Conservation (phyloP, 1,140 invertebrate species). For the Drosophila seguyi region DNA sequence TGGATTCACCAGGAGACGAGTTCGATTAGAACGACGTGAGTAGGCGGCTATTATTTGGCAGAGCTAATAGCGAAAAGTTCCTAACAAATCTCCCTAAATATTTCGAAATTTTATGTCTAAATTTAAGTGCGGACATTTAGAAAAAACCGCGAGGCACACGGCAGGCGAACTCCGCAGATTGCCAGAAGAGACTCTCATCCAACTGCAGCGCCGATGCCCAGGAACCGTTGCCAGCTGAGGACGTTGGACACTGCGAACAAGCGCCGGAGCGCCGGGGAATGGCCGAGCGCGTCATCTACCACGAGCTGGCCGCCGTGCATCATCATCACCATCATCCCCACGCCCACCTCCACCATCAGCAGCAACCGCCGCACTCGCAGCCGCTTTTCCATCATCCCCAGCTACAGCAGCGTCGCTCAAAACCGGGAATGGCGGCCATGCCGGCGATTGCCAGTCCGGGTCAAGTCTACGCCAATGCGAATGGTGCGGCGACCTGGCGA, state of each 20-base stretch:
- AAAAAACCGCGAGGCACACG: constrained; percentile 2
- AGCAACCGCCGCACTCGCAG: constrained; percentile 4
- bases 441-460: constrained; percentile 13
- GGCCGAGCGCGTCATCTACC: constrained; percentile 29
- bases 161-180: background rate
- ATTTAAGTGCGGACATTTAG: background rate
- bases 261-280: constrained; percentile 9
- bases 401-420: constrained; percentile 20
- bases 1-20: background rate
- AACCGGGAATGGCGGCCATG: constrained; percentile 9
- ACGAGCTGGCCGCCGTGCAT: constrained; percentile 27
- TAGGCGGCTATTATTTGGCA: constrained; percentile 3
- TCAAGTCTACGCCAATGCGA: constrained; percentile 17
- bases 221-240: background rate
- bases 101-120: constrained; percentile 2
- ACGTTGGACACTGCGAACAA: constrained; percentile 7
- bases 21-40: constrained; percentile 3
- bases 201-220: constrained; percentile 14
- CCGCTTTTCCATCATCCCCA: constrained; percentile 8
- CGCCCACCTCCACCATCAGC: background rate
- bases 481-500: constrained; percentile 8
- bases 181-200: background rate
- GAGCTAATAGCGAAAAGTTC: too few species aligned
- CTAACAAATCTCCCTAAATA: background rate
- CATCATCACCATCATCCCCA: background rate